Percentiles rank a stretch among this genome's conserved stretches.
Evolutionary conservation across 2,113 vertebrate species (phyloP).

Genomic region (Clarias batrachus): DNA sequence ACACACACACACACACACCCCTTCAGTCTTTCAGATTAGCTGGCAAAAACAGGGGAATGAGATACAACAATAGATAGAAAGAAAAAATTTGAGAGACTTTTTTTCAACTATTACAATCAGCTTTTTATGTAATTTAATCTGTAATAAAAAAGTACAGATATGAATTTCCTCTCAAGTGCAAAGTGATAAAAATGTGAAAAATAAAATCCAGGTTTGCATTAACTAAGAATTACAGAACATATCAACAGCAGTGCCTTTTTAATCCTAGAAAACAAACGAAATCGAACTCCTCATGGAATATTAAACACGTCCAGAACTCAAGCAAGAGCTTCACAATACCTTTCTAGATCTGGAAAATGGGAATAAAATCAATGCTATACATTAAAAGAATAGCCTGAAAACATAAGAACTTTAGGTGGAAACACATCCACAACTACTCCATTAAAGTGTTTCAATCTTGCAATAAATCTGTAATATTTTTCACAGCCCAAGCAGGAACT

Average conservation of each 20-base stretch:
- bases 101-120: no score
- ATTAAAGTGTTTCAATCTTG: neutral
- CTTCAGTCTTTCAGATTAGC: constrained; percentile 22
- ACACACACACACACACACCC: constrained; percentile 44
- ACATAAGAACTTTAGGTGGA: neutral
- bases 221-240: neutral
- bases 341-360: neutral
- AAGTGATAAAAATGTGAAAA: neutral
- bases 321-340: neutral
- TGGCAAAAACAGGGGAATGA: constrained; percentile 9
- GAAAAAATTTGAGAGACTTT: neutral
- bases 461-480: neutral
- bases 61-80: constrained; percentile 1
- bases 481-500: neutral
- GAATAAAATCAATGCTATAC: neutral
- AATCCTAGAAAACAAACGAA: neutral
- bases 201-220: neutral
- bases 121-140: neutral
- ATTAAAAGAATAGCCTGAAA: neutral
- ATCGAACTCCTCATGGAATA: neutral
- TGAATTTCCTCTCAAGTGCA: neutral
- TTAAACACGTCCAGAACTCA: neutral
- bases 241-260: neutral
- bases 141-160: neutral
- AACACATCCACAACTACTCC: neutral